phyloP scores from a whole-genome alignment of 2,113 vertebrate genomes.

The Leptosomus discolor region DNA sequence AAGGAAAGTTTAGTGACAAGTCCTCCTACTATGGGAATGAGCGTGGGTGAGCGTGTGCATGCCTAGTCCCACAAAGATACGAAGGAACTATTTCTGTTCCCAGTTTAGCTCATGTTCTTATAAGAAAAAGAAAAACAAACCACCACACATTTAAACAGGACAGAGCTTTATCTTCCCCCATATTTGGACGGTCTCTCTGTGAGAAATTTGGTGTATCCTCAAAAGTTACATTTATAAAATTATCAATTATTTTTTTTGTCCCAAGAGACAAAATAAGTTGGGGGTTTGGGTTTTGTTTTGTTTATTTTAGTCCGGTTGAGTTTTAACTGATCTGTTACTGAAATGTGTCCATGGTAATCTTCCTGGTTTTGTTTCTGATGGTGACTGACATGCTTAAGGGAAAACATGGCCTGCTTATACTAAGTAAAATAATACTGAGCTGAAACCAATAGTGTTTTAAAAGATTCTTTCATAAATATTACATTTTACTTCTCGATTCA shows the following conservation, averaged over 20 bases:
- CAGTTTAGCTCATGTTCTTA: neutral
- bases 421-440: neutral
- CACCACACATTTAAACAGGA: neutral
- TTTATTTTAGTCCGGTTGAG: neutral
- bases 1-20: neutral
- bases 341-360: neutral
- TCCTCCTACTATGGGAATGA: neutral
- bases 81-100: neutral
- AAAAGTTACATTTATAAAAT: neutral
- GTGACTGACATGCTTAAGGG: neutral
- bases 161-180: neutral
- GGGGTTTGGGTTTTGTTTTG: neutral
- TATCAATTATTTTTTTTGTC: neutral
- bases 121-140: neutral
- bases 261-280: neutral
- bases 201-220: neutral
- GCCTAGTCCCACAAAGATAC: neutral
- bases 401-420: neutral
- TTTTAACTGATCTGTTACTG: neutral
- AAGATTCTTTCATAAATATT: neutral
- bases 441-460: neutral
- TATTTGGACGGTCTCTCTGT: neutral
- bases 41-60: accelerated
- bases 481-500: neutral
- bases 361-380: neutral